Evolutionary conservation across 2,888 invertebrate genomes (phyloP).

Genomic region (Brachylomia viminalis): DNA sequence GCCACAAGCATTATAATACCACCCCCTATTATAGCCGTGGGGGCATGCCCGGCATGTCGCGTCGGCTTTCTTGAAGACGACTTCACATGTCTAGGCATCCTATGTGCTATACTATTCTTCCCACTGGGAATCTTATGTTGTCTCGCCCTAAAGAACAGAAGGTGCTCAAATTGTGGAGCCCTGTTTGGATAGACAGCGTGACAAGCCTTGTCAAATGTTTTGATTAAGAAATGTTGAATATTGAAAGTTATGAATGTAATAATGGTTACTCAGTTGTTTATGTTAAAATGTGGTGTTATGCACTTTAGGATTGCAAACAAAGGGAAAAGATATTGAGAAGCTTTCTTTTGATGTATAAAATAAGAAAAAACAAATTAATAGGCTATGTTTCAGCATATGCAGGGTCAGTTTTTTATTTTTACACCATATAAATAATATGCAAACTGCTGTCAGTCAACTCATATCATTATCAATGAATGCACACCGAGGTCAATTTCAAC

Average conservation of each 20-base stretch:
- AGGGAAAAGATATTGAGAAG: neutral
- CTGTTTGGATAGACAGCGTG: constrained; percentile 91
- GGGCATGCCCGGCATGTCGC: constrained; percentile 97
- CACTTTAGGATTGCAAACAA: neutral
- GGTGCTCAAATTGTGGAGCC: constrained; percentile 97
- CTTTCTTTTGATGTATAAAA: neutral
- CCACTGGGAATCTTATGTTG: constrained; percentile 97
- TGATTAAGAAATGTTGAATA: constrained; percentile 66
- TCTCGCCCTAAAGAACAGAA: constrained; percentile 94
- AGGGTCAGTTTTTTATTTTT: constrained; percentile 19
- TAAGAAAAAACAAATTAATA: neutral
- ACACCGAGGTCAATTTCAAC: constrained; percentile 21
- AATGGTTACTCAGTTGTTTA: constrained; percentile 58
- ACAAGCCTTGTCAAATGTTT: constrained; percentile 64
- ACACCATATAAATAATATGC: neutral
- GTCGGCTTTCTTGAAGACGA: constrained; percentile 97
- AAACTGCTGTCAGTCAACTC: neutral
- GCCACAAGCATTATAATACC: constrained; percentile 92
- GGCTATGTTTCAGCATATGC: constrained; percentile 38
- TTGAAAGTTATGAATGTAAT: constrained; percentile 66
- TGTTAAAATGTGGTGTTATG: constrained; percentile 40
- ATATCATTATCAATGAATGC: constrained; percentile 5
- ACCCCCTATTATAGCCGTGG: constrained; percentile 95
- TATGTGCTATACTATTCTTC: constrained; percentile 96
- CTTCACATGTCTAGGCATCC: constrained; percentile 95